These are phyloP conservation scores for Thalassoma bifasciatum DNA, from an alignment of 2,113 vertebrate species.

Conservation along the genomic window DNA sequence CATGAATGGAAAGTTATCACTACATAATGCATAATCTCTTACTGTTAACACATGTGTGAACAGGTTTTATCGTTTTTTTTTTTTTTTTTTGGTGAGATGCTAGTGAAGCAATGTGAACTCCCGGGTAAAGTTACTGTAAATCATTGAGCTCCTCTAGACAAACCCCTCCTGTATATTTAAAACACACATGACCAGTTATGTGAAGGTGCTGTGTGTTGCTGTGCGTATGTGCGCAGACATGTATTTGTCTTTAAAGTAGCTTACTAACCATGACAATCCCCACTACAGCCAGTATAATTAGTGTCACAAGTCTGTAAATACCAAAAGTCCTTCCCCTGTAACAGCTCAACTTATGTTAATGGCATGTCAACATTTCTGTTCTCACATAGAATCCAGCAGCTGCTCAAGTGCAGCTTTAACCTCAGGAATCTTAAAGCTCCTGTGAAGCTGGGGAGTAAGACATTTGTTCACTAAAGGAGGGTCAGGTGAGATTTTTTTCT, in stretches of 20 bases:
- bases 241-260: background rate
- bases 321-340: background rate
- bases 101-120: slow-evolving; percentile 8
- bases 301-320: background rate
- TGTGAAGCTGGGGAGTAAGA: too few relatives aligned
- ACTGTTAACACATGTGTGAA: slow-evolving; percentile 22
- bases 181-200: background rate
- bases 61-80: background rate
- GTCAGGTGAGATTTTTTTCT: too few relatives aligned
- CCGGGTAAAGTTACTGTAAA: background rate
- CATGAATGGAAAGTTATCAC: slow-evolving; percentile 17
- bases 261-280: background rate
- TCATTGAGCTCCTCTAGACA: background rate
- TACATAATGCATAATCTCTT: slow-evolving; percentile 36
- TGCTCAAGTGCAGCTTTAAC: too few relatives aligned
- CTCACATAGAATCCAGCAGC: too few relatives aligned
- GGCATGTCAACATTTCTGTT: too few relatives aligned
- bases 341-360: background rate
- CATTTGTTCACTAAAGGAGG: too few relatives aligned
- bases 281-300: background rate
- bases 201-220: slow-evolving; percentile 6
- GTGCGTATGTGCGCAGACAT: background rate
- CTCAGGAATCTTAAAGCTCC: too few relatives aligned
- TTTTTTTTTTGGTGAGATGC: slow-evolving; percentile 30
- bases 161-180: background rate